Base-by-base conservation (phyloP, 2,113 vertebrate species). In the Dicrurus megarhynchus region DNA sequence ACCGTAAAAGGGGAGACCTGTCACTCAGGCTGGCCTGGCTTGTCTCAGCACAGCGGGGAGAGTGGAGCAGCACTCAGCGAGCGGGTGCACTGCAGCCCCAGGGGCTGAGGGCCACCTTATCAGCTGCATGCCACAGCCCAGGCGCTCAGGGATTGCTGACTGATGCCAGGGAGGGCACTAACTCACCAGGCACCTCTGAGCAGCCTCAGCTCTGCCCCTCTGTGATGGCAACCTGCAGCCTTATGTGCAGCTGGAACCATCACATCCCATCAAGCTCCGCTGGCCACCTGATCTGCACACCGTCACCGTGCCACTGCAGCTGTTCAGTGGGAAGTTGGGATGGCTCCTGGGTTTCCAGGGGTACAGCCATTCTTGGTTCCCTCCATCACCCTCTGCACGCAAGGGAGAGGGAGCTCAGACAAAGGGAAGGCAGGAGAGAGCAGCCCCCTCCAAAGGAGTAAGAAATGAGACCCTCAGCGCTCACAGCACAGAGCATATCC, bases 1-100 rank as follows among this genome's bases (percentile, higher is more conserved):
- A 90, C 98, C 97, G 78, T 98, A 98, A 98, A 98, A 97, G 97
- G 98, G 76, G 86, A 89, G 79, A 86, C 47, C 82, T 97, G 97
- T 97, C 97, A 97, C 87, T 78, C 5, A 47, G 47, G 80, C 82
- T 84, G 84, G 94, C 89, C 97, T 96, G 96, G 71, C 55, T 94
- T 95, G 94, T 95, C 75, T 97, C 94, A 96, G 82, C 71, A 7
- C 2, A 0, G 73, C 6, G 0, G 71, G 70, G 61, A 64, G 76
- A 80, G 44, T 1, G 0, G 30, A 4, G 32, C 61, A 59, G 42
- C 90, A 70, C 94, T 93, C 75, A 50, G 63, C 5, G 1, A 63
- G 46, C 3, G 7, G 60, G 46, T 81, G 65, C 59, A 65, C 52
- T 0, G 0, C 86, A 42, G 68, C 52, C 57, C 64, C 2, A 1